Conservation (phyloP, 2,797 vertebrate species). For the Sebastes oblongus region DNA sequence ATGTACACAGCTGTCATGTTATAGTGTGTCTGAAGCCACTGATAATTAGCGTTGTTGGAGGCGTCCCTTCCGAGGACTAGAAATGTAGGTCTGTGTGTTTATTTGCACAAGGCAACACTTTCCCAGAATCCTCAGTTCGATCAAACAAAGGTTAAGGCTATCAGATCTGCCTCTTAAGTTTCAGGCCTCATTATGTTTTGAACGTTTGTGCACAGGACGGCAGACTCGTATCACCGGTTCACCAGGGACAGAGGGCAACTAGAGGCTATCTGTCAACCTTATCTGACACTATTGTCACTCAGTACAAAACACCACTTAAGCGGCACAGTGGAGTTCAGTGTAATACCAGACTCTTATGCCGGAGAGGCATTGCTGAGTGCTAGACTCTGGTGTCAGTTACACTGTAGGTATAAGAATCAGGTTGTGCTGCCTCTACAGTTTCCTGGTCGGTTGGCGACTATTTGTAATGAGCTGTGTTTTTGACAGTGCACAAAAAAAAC, state of each 20-base stretch:
- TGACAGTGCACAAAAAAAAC: background rate
- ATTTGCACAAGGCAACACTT: background rate
- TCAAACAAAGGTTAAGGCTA: constrained; percentile 33
- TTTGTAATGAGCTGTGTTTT: background rate
- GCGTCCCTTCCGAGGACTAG: constrained; percentile 11
- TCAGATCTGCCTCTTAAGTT: constrained; percentile 63
- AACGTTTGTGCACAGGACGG: constrained; percentile 17
- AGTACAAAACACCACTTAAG: constrained; percentile 63
- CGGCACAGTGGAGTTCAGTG: constrained; percentile 38
- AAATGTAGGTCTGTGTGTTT: background rate
- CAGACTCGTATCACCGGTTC: constrained; percentile 36
- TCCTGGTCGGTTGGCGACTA: background rate
- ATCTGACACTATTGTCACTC: constrained; percentile 61
- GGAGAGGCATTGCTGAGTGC: background rate
- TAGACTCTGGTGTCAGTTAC: constrained; percentile 48
- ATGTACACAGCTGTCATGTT: constrained; percentile 34
- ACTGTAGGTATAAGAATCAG: background rate
- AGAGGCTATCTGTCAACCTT: constrained; percentile 57
- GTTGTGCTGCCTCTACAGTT: background rate
- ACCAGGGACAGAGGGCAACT: constrained; percentile 48
- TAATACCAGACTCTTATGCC: constrained; percentile 44
- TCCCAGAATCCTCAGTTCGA: constrained; percentile 23
- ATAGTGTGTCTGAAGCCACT: constrained; percentile 27
- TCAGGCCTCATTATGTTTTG: constrained; percentile 63
- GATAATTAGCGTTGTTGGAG: constrained; percentile 48